Base-by-base conservation (phyloP, 2,888 invertebrate genomes). In the Eilema sororculum region DNA sequence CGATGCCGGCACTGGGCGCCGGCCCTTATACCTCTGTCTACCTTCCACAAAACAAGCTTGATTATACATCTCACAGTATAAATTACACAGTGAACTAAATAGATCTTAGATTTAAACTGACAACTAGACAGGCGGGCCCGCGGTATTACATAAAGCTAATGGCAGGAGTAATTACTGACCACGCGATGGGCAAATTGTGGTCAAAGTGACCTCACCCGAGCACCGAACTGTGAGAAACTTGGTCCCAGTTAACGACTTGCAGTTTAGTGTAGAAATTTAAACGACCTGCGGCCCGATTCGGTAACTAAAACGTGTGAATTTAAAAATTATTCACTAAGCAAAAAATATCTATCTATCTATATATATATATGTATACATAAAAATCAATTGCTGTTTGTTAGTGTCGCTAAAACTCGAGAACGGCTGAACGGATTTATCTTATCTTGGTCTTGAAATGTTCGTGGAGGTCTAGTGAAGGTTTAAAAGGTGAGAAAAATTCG, bases 91-190 rank as follows among this genome's bases (percentile, higher is more conserved):
- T 0, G 52, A n/a, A 52, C 52, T 52, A 52, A 52, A 9, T 52
- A 16, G n/a, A n/a, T 20, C 20, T 52, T 52, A 20, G 52, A 52
- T 52, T 9, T 52, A n/a, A 52, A 52, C 52, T 52, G 52, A 52
- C 52, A 52, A n/a, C 52, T 52, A 52, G n/a, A 52, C 52, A 52
- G 52, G 52, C 52, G 52, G n/a, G 9, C 52, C 9, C 52, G 52
- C 8, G n/a, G 62, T 62, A 57, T 78, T 68, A 66, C 63, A 65
- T 28, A 77, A 78, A 68, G 68, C 69, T 58, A 65, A 65, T 57
- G 33, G n/a, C 37, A 20, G 9, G 6, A 33, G 65, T 58, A 65
- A 65, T 65, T 65, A 37, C 33, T 56, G 56, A 24, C 20, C 33
- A 22, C n/a, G 65, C 57, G 65, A 65, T 65, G 65, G 57, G 52